Evolutionary conservation across 2,797 vertebrate species (phyloP).

Genomic region (Hozukius guyotensis): DNA sequence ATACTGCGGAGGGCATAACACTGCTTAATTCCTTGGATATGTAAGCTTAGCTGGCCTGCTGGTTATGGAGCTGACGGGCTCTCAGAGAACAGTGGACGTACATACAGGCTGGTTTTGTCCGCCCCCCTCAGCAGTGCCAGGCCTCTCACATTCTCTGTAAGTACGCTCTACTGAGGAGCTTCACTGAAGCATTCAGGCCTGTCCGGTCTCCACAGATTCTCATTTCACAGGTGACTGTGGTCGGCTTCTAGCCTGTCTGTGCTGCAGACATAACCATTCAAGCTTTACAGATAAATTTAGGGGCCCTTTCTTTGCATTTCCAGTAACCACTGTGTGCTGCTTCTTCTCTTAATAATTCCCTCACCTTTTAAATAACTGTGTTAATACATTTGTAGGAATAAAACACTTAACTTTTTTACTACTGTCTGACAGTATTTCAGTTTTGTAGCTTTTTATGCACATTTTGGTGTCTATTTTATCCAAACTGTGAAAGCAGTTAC

Average conservation of each 20-base stretch:
- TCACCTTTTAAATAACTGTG: constrained; percentile 36
- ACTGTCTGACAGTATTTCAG: constrained; percentile 19
- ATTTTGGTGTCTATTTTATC: constrained; percentile 8
- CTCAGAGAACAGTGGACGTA: constrained; percentile 72
- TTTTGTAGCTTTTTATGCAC: constrained; percentile 9
- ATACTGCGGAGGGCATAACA: constrained; percentile 53
- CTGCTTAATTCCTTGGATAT: constrained; percentile 66
- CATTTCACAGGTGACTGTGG: constrained; percentile 87
- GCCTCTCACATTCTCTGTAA: constrained; percentile 76
- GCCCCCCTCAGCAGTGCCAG: constrained; percentile 65
- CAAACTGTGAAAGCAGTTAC: constrained; percentile 5
- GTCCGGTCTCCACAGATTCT: constrained; percentile 80
- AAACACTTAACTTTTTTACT: constrained; percentile 28
- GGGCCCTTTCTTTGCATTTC: constrained; percentile 76
- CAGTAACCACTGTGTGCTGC: constrained; percentile 59
- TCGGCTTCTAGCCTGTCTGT: constrained; percentile 77
- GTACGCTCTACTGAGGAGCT: constrained; percentile 74
- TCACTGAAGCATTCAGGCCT: constrained; percentile 76
- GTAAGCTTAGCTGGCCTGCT: constrained; percentile 70
- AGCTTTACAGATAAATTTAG: constrained; percentile 78
- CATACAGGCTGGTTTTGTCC: constrained; percentile 71
- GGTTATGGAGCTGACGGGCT: constrained; percentile 68
- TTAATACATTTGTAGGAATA: constrained; percentile 4
- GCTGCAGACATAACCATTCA: constrained; percentile 75
- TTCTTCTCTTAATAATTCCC: constrained; percentile 49